phyloP scores from a whole-genome alignment of 1,140 invertebrate species.

The Hermetia illucens region DNA sequence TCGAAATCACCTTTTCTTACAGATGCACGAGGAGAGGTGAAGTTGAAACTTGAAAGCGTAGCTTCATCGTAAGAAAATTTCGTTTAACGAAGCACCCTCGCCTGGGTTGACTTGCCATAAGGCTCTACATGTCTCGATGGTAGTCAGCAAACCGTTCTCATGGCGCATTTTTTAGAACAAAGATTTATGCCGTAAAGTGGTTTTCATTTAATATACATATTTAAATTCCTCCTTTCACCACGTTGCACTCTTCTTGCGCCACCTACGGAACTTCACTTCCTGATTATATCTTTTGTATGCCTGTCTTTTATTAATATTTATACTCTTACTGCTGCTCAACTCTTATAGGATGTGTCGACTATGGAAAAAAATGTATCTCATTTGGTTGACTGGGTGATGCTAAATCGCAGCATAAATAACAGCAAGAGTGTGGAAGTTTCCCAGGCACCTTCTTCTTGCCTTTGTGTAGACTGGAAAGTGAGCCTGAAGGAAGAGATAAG shows the following conservation, averaged over 20 bases:
- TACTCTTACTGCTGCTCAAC: no score
- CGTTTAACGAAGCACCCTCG: background rate
- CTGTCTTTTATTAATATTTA: conserved; percentile 1
- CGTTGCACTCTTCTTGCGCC: no score
- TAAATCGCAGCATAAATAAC: no score
- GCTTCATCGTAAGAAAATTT: background rate
- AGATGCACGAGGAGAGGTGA: background rate
- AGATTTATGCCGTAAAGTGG: conserved; percentile 1
- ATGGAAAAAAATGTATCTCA: no score
- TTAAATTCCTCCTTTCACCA: background rate
- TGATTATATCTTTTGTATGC: background rate
- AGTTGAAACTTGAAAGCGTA: background rate
- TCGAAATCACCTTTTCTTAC: background rate
- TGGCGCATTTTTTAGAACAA: background rate
- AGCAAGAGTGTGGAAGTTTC: no score
- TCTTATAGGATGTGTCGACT: no score
- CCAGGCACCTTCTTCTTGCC: no score
- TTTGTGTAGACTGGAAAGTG: no score
- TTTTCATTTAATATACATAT: conserved; percentile 1
- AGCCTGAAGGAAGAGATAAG: no score
- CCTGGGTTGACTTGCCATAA: background rate
- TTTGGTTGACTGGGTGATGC: no score
- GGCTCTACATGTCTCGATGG: background rate
- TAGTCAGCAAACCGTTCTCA: background rate
- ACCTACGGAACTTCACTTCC: no score